Evolutionary conservation across 2,113 vertebrate genomes (phyloP), one percentile per base, ranked within the genome.

Genomic region (Coptodon rendalli): DNA sequence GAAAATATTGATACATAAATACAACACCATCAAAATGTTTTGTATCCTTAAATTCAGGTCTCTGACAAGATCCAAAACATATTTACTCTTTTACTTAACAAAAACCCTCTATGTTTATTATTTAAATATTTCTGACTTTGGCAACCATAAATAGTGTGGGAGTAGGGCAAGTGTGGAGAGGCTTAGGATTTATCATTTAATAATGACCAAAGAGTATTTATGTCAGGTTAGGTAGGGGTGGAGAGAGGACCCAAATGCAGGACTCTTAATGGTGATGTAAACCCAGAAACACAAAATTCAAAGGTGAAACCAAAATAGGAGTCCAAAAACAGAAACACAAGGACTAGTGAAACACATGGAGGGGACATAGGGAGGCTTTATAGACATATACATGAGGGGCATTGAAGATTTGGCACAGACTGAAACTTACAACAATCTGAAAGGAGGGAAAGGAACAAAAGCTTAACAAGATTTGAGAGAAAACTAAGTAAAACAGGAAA

Each of bases 361-460:
- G n/a, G n/a, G 13, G 38, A 24, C n/a, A 73, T 43, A 27, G 22
- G 38, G 22, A 71, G 66, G 7, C 66, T 16, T 24, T 73, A 45
- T 45, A 71, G n/a, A 43, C n/a, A 71, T 24, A 0, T 71, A 71
- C 38, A 71, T 22, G 9, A 71, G n/a, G n/a, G 2, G n/a, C 11
- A 9, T 16, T 71, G 38, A 43, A 43, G 38, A 45, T 73, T 2
- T 16, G 38, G 66, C n/a, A 45, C 38, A 43, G 13, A 16, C 66
- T 73, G 38, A 73, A 45, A 10, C 0, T 0, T 45, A 6, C 10
- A 73, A 73, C 13, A 43, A 45, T 43, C 38, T 24, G 13, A 43
- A 71, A 71, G 7, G 36, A 71, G 36, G 36, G 36, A 71, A 76
- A 48, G 1, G 24, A 76, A 76, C 40, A 29, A 76, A 76, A 48